Conservation (phyloP, 2,797 vertebrate genomes). For the Crenuchus spilurus region DNA sequence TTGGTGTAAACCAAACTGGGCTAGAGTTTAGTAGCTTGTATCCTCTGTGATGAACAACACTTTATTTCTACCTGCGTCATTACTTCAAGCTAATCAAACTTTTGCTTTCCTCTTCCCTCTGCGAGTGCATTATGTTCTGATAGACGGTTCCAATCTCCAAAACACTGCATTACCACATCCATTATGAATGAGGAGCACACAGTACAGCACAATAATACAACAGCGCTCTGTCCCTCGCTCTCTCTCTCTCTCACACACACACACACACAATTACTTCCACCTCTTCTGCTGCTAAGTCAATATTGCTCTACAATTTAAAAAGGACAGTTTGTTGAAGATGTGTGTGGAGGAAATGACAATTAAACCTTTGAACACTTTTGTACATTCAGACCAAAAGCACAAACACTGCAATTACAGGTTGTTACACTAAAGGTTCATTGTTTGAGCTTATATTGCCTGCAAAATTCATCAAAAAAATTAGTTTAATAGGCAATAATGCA, state of each 20-base stretch:
- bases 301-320: not conserved
- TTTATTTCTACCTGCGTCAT: not conserved
- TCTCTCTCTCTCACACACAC: not conserved
- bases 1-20: not conserved
- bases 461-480: too few species aligned
- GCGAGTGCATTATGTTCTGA: slow-evolving; percentile 18
- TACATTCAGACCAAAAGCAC: too few species aligned
- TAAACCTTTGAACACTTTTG: too few species aligned
- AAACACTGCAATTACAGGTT: too few species aligned
- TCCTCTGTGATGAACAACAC: not conserved
- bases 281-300: not conserved
- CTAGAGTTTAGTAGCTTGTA: not conserved
- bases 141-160: slow-evolving; percentile 28
- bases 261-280: not conserved
- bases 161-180: slow-evolving; percentile 46
- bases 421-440: too few species aligned
- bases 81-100: slow-evolving; percentile 41
- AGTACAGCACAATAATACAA: slow-evolving; percentile 15
- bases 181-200: slow-evolving; percentile 45
- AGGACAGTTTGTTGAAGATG: not conserved
- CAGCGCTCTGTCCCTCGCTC: slow-evolving; percentile 17
- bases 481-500: too few species aligned
- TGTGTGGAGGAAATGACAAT: not conserved
- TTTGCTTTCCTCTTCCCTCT: slow-evolving; percentile 20
- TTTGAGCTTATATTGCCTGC: too few species aligned